Evolutionary conservation across 2,797 vertebrate species (phyloP).

Genomic region (Agapornis canus): DNA sequence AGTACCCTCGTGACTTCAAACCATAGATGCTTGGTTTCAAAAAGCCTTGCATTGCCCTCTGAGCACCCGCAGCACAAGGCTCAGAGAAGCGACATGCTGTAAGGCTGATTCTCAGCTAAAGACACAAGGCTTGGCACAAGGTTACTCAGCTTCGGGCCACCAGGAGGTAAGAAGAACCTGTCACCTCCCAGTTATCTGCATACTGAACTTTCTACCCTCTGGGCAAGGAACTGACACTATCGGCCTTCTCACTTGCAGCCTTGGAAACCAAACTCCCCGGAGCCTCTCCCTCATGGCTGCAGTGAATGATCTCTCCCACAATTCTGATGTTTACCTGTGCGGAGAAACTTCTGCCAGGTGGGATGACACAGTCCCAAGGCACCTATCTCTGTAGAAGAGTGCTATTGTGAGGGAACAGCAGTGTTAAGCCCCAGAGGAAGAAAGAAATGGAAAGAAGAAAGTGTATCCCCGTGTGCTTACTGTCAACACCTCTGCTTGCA

Average conservation of each 20-base stretch:
- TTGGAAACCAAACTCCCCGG: not conserved
- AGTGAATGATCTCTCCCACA: not conserved
- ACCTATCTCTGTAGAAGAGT: not conserved
- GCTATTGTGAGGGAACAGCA: not conserved
- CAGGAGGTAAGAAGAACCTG: not conserved
- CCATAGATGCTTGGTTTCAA: not conserved
- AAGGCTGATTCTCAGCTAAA: not conserved
- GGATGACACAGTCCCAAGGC: not conserved
- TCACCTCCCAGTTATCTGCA: not conserved
- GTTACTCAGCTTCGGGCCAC: not conserved
- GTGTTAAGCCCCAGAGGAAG: not conserved
- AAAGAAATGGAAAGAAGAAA: not conserved
- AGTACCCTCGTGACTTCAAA: not conserved
- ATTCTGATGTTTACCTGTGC: not conserved
- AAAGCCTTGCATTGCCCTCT: not conserved
- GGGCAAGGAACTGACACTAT: not conserved
- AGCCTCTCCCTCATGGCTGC: not conserved
- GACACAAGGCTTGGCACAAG: not conserved
- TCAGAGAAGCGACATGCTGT: not conserved
- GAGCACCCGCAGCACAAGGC: not conserved
- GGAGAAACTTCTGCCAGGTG: not conserved
- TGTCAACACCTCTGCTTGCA: not conserved
- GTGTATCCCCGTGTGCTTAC: rapidly evolving
- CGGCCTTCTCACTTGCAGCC: not conserved
- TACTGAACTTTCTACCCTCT: not conserved